Evolutionary conservation across 2,797 vertebrate genomes (phyloP).

Genomic region (Enteromius unitaeniatus): DNA sequence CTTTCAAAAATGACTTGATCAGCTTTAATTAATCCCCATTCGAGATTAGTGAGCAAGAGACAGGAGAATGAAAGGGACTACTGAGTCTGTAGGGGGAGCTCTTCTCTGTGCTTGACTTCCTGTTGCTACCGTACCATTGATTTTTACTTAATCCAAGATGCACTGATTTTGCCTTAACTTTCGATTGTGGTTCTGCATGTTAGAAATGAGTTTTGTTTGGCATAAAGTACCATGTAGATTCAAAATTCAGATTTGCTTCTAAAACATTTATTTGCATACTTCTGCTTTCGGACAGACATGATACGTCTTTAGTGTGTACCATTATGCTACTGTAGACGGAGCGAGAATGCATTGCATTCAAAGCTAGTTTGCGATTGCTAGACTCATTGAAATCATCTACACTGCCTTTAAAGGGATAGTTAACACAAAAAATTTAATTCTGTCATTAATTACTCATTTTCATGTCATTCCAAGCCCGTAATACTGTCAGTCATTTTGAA

Average conservation of each 20-base stretch:
- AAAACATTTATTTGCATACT: not conserved
- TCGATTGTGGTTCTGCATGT: not conserved
- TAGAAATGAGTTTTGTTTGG: not conserved
- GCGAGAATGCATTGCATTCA: too few species aligned
- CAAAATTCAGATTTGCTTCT: not conserved
- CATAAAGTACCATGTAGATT: not conserved
- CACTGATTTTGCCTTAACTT: not conserved
- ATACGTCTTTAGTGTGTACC: too few species aligned
- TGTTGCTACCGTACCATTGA: not conserved
- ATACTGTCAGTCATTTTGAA: too few species aligned
- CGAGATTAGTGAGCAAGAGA: not conserved
- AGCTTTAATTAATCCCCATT: not conserved
- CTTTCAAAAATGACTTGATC: constrained; percentile 16
- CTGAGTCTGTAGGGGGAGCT: not conserved
- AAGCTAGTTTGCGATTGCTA: too few species aligned
- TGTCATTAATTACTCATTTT: too few species aligned
- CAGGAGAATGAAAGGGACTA: not conserved
- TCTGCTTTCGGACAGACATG: not conserved
- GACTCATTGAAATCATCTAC: too few species aligned
- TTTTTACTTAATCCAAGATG: not conserved
- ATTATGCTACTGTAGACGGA: too few species aligned
- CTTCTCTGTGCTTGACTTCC: not conserved
- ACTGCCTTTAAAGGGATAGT: too few species aligned
- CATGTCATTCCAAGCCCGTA: too few species aligned
- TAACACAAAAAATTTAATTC: too few species aligned